Evolutionary conservation across 2,113 vertebrate genomes (phyloP).

Genomic region (Dendropsophus ebraccatus): DNA sequence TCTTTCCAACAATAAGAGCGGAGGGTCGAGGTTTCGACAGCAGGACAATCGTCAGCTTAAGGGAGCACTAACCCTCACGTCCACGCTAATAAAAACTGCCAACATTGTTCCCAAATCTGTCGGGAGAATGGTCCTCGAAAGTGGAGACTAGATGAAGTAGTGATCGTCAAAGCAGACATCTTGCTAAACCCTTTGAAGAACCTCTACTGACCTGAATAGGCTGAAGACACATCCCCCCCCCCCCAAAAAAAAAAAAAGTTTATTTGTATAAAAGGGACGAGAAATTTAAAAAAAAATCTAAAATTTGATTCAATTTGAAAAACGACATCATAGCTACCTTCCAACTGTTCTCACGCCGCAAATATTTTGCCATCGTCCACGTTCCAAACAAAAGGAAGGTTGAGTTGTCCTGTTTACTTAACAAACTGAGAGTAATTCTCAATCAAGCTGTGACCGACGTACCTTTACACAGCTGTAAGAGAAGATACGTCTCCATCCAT

Average conservation of each 20-base stretch:
- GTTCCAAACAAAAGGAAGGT: slow-evolving; percentile 51
- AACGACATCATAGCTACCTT: background rate
- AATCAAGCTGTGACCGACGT: slow-evolving; percentile 34
- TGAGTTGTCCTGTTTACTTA: slow-evolving; percentile 41
- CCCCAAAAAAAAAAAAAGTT: too few relatives aligned
- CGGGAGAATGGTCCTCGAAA: background rate
- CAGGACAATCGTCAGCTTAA: background rate
- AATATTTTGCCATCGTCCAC: slow-evolving; percentile 26
- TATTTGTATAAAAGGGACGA: too few relatives aligned
- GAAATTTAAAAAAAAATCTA: too few relatives aligned
- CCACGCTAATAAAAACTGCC: background rate
- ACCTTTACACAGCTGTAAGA: slow-evolving; percentile 69
- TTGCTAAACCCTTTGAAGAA: background rate
- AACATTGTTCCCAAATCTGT: too few relatives aligned
- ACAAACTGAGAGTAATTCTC: slow-evolving; percentile 40
- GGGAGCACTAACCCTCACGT: background rate
- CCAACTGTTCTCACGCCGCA: background rate
- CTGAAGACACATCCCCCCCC: too few relatives aligned
- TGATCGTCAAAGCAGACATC: too few relatives aligned
- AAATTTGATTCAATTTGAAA: background rate
- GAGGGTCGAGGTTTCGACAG: background rate
- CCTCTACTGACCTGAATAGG: too few relatives aligned
- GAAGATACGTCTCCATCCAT: slow-evolving; percentile 34
- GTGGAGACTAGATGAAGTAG: background rate
- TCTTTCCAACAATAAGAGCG: background rate